Evolutionary conservation across 2,113 vertebrate genomes (phyloP).

Genomic region (Synchiropus splendidus): DNA sequence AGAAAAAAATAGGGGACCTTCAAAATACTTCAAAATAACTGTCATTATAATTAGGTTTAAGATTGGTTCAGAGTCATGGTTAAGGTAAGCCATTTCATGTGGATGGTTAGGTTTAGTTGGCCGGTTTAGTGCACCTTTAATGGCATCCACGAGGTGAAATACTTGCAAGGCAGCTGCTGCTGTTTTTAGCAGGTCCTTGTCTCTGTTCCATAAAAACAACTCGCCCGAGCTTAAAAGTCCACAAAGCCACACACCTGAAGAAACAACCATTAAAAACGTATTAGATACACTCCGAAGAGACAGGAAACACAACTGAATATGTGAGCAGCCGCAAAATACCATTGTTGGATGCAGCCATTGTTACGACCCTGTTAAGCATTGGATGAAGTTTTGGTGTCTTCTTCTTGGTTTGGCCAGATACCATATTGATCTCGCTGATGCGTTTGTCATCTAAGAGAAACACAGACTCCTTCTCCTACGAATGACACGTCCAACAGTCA

Average conservation of each 20-base stretch:
- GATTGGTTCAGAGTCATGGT: too few species aligned
- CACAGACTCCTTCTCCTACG: slow-evolving; percentile 84
- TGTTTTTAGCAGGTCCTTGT: slow-evolving; percentile 76
- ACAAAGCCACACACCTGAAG: slow-evolving; percentile 79
- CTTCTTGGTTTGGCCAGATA: slow-evolving; percentile 81
- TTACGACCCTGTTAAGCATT: slow-evolving; percentile 72
- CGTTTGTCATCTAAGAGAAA: slow-evolving; percentile 81
- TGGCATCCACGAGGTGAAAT: slow-evolving; percentile 51
- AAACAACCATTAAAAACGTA: background rate
- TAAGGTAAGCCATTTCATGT: too few species aligned
- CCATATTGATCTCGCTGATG: slow-evolving; percentile 83
- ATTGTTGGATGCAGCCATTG: slow-evolving; percentile 75
- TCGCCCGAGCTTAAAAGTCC: slow-evolving; percentile 80
- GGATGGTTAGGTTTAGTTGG: too few species aligned
- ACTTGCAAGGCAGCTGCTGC: slow-evolving; percentile 64
- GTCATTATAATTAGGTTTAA: too few species aligned
- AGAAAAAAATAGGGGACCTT: background rate
- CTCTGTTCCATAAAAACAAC: slow-evolving; percentile 90
- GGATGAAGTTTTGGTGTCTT: slow-evolving; percentile 77
- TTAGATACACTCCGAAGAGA: background rate
- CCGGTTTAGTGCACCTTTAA: slow-evolving; percentile 70
- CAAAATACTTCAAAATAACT: too few species aligned
- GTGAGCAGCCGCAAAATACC: slow-evolving; percentile 48
- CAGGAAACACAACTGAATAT: background rate
- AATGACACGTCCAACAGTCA: slow-evolving; percentile 1